Evolutionary conservation across 2,797 vertebrate species (phyloP).

Genomic region (Sebastes baramenuke): DNA sequence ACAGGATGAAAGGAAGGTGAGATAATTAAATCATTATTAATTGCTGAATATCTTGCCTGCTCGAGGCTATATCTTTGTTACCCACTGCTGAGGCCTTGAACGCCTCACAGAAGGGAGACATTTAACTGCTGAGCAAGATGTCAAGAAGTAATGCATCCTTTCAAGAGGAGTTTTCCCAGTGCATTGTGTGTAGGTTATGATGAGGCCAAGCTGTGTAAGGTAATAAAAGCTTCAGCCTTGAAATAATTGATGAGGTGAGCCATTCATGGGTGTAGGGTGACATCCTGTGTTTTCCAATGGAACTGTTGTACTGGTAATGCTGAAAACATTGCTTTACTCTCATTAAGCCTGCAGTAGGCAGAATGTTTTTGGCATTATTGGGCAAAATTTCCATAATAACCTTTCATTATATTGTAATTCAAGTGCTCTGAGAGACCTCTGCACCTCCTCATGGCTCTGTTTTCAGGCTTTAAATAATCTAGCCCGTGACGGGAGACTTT

Average conservation of each 20-base stretch:
- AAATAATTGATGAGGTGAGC: constrained; percentile 74
- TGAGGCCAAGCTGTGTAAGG: not conserved
- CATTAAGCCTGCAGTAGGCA: not conserved
- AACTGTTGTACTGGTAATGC: not conserved
- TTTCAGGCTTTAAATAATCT: too few species aligned
- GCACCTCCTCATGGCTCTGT: too few species aligned
- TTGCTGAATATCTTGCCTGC: not conserved
- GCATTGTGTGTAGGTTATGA: not conserved
- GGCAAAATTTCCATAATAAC: too few species aligned
- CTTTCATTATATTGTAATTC: too few species aligned
- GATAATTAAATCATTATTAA: not conserved
- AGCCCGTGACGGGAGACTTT: too few species aligned
- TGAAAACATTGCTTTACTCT: not conserved
- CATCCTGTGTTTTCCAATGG: constrained; percentile 37
- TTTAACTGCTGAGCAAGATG: not conserved
- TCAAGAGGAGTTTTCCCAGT: not conserved
- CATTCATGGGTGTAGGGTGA: constrained; percentile 61
- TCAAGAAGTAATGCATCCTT: not conserved
- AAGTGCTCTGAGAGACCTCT: too few species aligned
- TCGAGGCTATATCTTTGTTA: not conserved
- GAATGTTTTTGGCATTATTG: too few species aligned
- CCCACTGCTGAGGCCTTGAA: not conserved
- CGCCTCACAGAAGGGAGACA: not conserved
- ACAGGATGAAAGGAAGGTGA: not conserved
- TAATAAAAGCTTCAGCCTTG: constrained; percentile 43